Conservation (phyloP, 2,888 invertebrate genomes). For the Platycheirus albimanus region DNA sequence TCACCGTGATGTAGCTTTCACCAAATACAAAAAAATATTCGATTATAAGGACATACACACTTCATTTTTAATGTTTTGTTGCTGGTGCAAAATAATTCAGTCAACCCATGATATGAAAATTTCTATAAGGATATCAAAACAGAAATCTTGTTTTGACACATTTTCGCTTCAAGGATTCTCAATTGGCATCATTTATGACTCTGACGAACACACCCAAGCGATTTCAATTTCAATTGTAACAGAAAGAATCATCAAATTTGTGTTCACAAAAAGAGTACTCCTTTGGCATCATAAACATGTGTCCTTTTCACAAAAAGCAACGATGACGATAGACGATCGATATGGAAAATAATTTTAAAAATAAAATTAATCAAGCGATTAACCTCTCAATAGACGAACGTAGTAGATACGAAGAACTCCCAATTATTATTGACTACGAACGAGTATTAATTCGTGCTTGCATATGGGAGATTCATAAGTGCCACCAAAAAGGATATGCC, state of each 20-base stretch:
- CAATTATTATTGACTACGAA: no score
- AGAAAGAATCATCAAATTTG: slow-evolving; percentile 25
- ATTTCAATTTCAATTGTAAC: slow-evolving; percentile 52
- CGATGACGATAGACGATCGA: neutral
- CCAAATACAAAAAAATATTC: slow-evolving; percentile 30
- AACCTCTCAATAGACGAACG: slow-evolving; percentile 30
- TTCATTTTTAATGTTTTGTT: slow-evolving; percentile 69
- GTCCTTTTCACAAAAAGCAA: slow-evolving; percentile 46
- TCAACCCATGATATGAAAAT: slow-evolving; percentile 29
- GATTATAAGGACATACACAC: slow-evolving; percentile 65
- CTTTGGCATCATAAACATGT: slow-evolving; percentile 51
- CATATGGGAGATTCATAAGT: slow-evolving; percentile 57
- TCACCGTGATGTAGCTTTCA: neutral
- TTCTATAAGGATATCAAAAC: slow-evolving; percentile 57
- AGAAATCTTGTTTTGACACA: slow-evolving; percentile 73
- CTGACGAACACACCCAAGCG: slow-evolving; percentile 45
- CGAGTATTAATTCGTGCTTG: slow-evolving; percentile 68
- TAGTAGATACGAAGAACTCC: slow-evolving; percentile 38
- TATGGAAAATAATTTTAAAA: slow-evolving; percentile 38
- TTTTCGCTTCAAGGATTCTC: slow-evolving; percentile 70
- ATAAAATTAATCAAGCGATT: slow-evolving; percentile 72
- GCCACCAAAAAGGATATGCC: slow-evolving; percentile 66
- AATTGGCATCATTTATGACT: slow-evolving; percentile 60
- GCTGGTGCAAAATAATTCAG: slow-evolving; percentile 49
- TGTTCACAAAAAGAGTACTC: neutral